These are phyloP conservation scores for Cantharis lateralis DNA, from an alignment of 2,888 invertebrate genomes.

Conservation along the genomic window DNA sequence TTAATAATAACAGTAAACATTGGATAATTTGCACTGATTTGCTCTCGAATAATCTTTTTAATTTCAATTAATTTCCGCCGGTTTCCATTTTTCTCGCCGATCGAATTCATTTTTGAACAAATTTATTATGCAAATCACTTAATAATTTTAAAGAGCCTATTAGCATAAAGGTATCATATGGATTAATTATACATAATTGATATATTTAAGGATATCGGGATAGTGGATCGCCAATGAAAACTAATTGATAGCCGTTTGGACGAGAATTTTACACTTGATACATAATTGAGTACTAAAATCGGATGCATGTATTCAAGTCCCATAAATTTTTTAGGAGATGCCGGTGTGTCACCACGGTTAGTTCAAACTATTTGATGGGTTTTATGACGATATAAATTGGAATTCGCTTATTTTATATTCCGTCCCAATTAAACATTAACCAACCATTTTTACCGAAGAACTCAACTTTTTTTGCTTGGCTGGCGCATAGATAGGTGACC, in stretches of 20 bases:
- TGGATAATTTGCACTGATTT: conserved; percentile 7
- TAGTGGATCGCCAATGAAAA: too few species aligned
- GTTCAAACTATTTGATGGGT: not conserved
- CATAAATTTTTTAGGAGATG: not conserved
- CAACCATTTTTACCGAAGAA: not conserved
- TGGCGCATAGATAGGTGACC: too few species aligned
- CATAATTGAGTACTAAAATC: not conserved
- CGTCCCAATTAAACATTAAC: not conserved
- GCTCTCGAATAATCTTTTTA: not conserved
- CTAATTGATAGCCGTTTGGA: too few species aligned
- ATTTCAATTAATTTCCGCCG: not conserved
- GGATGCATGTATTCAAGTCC: not conserved
- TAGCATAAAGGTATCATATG: not conserved
- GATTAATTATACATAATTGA: not conserved
- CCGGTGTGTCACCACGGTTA: not conserved
- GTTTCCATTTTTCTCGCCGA: not conserved
- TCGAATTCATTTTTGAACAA: not conserved
- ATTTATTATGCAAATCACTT: not conserved
- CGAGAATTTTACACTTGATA: too few species aligned
- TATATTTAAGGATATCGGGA: too few species aligned
- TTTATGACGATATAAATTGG: not conserved
- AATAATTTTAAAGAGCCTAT: not conserved
- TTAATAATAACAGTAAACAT: conserved; percentile 8
- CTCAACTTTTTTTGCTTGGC: not conserved
- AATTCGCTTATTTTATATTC: not conserved